Conservation (phyloP, 1,140 invertebrate genomes). For the Olivierus martensii region DNA sequence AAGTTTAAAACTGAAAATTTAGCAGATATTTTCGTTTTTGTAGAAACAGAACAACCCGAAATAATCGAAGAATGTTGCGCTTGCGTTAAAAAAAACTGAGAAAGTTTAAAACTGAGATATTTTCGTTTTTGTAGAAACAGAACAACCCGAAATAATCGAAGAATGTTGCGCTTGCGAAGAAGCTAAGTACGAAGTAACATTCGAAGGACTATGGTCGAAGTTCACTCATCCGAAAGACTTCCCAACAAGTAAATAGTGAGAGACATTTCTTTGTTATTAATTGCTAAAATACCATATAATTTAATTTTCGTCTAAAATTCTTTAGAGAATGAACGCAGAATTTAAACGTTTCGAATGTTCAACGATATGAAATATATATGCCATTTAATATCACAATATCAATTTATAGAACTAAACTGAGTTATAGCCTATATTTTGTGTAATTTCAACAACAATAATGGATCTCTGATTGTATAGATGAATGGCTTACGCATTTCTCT, state of each 20-base stretch:
- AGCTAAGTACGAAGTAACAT: conserved; percentile 25
- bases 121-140: no score
- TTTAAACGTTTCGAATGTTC: neutral
- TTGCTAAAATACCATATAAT: neutral
- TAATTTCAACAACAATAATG: neutral
- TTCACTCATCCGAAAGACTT: conserved; percentile 41
- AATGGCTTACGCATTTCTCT: conserved; percentile 39
- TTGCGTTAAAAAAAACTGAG: conserved; percentile 29
- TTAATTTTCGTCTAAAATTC: neutral
- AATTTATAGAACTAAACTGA: neutral
- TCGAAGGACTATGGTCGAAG: conserved; percentile 39
- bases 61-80: conserved; percentile 27
- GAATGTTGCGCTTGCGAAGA: conserved; percentile 30
- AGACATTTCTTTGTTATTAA: no score
- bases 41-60: conserved; percentile 22
- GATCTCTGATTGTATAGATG: conserved; percentile 24
- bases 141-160: conserved; percentile 25
- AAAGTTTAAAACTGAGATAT: no score
- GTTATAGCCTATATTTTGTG: neutral
- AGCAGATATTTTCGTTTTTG: no score
- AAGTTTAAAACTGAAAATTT: no score
- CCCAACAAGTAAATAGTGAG: conserved; percentile 25
- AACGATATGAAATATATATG: no score
- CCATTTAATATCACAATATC: neutral
- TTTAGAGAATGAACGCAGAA: neutral